Percentiles rank a stretch among this genome's conserved stretches.
Conservation (phyloP, 1,140 invertebrate genomes). For the Rhopalosiphum padi region DNA sequence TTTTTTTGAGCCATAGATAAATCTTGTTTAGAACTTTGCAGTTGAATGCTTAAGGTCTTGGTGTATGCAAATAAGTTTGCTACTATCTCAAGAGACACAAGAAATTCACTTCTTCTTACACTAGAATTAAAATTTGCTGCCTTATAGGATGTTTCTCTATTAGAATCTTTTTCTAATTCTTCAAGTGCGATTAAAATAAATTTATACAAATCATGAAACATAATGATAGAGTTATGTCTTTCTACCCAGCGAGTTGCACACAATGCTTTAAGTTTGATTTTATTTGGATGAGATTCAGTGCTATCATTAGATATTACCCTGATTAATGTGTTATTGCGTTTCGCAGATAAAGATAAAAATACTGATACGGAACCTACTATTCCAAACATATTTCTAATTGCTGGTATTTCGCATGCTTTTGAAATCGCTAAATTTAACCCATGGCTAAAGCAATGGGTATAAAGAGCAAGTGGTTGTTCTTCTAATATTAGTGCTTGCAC, state of each 20-base stretch:
- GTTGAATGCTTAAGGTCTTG: neutral
- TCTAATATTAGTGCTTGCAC: neutral
- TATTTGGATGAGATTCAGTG: neutral
- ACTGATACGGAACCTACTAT: neutral
- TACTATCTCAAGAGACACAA: neutral
- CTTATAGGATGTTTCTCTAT: neutral
- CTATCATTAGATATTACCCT: neutral
- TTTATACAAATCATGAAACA: neutral
- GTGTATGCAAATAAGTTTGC: conserved; percentile 16
- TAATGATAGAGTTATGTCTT: neutral
- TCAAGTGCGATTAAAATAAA: conserved; percentile 15
- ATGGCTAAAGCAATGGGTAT: conserved; percentile 11
- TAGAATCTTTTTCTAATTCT: neutral
- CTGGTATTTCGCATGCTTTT: conserved; percentile 5
- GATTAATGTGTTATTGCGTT: neutral
- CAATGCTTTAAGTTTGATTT: conserved; percentile 1
- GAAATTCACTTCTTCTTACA: neutral
- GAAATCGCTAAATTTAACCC: neutral
- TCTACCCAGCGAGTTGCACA: neutral
- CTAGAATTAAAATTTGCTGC: neutral
- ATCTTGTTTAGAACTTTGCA: conserved; percentile 14
- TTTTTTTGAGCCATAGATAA: conserved; percentile 1
- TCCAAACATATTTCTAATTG: conserved; percentile 16
- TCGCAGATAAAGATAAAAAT: neutral
- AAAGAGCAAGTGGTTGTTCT: neutral